These are phyloP conservation scores for Gnathonemus echidnorhynchus DNA, from an alignment of 2,113 vertebrate species.

Conservation along the genomic window DNA sequence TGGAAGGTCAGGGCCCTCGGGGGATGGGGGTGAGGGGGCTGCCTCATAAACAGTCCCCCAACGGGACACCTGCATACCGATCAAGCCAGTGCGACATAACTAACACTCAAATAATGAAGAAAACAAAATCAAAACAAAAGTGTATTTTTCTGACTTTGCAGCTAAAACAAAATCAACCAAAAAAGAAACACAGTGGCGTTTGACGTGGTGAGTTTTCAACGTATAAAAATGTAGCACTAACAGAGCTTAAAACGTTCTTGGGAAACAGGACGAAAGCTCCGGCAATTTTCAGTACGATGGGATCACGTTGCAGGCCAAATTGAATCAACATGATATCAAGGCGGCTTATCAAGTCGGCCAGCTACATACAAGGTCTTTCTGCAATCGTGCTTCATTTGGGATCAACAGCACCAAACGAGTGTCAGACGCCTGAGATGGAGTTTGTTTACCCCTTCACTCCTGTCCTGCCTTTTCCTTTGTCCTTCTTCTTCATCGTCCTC, in stretches of 20 bases:
- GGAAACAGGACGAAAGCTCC: background rate
- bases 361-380: background rate
- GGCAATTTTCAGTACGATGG: background rate
- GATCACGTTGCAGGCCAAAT: background rate
- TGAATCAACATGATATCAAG: background rate
- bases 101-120: background rate
- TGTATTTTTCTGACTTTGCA: background rate
- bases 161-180: background rate
- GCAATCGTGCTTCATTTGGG: background rate
- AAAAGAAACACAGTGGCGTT: background rate
- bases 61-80: background rate
- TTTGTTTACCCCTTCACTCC: background rate
- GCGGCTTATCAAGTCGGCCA: background rate
- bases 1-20: constrained; percentile 22
- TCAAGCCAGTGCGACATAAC: background rate
- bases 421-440: background rate
- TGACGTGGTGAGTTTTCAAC: background rate
- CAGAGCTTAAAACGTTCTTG: background rate
- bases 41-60: background rate
- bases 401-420: background rate
- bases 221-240: background rate
- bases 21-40: background rate
- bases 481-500: background rate
- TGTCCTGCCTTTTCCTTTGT: background rate
- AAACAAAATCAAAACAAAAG: background rate